These are phyloP conservation scores for Spodoptera litura DNA, from an alignment of 1,140 invertebrate species.

Conservation along the genomic window DNA sequence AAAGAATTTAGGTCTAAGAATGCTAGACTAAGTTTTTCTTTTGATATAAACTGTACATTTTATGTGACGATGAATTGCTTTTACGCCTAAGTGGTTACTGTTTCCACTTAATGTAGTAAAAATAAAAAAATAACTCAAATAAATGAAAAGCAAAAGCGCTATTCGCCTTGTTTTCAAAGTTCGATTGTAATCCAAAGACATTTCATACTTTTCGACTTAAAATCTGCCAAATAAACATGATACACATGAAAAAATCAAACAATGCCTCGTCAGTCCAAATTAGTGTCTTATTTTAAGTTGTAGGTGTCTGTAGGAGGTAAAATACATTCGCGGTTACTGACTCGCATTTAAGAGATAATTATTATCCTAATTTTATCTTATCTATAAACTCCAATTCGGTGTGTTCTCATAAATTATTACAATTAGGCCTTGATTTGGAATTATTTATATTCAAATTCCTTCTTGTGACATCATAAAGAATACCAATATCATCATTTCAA, in stretches of 20 bases:
- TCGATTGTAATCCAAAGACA: neutral
- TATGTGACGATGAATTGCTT: too few relatives aligned
- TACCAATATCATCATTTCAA: conserved; percentile 18
- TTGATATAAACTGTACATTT: too few relatives aligned
- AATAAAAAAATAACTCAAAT: too few relatives aligned
- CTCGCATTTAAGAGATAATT: conserved; percentile 1
- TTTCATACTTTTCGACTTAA: too few relatives aligned
- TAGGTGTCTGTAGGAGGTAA: neutral
- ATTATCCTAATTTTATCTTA: conserved; percentile 23
- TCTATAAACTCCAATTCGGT: neutral
- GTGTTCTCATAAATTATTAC: conserved; percentile 11
- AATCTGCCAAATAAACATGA: too few relatives aligned
- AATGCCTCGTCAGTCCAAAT: conserved; percentile 8
- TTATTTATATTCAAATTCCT: neutral
- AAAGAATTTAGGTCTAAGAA: too few relatives aligned
- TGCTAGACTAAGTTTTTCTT: too few relatives aligned
- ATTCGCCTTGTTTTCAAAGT: too few relatives aligned
- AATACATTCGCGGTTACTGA: conserved; percentile 11
- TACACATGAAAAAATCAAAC: neutral
- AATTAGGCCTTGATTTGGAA: neutral
- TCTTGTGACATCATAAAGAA: neutral
- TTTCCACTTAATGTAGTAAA: too few relatives aligned
- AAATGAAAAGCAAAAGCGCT: too few relatives aligned
- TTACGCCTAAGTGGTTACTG: too few relatives aligned
- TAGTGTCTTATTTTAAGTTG: neutral